Evolutionary conservation across 2,797 vertebrate species (phyloP).

Genomic region (Sebastes reedi): DNA sequence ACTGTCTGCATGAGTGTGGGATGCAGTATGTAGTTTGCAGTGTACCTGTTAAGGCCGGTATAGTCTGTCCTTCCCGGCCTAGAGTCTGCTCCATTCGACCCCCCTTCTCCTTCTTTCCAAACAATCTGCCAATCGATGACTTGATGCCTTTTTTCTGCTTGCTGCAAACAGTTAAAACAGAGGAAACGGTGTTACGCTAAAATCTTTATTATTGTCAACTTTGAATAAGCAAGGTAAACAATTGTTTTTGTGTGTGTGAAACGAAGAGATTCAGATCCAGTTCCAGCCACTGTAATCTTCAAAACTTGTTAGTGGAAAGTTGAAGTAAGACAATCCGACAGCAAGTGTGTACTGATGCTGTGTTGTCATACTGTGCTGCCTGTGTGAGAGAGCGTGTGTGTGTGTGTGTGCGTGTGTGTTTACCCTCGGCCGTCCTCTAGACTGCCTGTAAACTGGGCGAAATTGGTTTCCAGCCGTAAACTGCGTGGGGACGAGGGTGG

Average conservation of each 20-base stretch:
- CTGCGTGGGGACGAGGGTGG: conserved; percentile 94
- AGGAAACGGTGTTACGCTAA: background rate
- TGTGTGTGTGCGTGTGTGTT: background rate
- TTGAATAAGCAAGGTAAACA: background rate
- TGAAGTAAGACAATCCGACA: background rate
- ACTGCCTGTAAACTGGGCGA: conserved; percentile 89
- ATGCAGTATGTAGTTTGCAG: background rate
- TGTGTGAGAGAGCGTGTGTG: background rate
- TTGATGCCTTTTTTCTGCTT: conserved; percentile 96
- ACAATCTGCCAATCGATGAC: conserved; percentile 94
- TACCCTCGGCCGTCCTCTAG: conserved; percentile 95
- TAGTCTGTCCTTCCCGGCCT: conserved; percentile 84
- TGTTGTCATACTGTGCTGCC: background rate
- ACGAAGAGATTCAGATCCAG: background rate
- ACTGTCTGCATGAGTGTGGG: background rate
- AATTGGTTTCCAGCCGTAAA: conserved; percentile 91
- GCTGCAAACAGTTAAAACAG: conserved; percentile 70
- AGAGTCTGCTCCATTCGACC: conserved; percentile 87
- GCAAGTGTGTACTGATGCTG: background rate
- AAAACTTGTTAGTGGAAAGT: background rate
- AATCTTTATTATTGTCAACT: background rate
- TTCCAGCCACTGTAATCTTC: background rate
- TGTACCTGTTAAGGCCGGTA: conserved; percentile 70
- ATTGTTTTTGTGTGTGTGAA: background rate
- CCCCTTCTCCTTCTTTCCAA: conserved; percentile 97